These are phyloP conservation scores for Orcinus orca DNA, from an alignment of 2,113 vertebrate genomes.

Conservation along the genomic window DNA sequence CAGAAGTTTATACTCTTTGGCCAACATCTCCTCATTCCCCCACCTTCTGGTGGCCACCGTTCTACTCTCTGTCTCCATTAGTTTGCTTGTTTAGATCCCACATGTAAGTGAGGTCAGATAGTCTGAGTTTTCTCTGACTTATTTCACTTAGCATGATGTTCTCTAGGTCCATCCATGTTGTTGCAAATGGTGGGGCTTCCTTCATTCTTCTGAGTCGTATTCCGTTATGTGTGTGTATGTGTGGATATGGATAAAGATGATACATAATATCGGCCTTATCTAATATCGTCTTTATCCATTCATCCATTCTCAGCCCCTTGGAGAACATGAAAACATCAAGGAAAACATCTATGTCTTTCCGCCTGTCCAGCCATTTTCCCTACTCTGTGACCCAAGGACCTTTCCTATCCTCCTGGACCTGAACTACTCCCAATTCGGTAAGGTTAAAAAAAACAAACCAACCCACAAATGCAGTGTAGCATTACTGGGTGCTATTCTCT, in stretches of 20 bases:
- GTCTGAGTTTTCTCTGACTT: not conserved
- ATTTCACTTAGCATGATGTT: not conserved
- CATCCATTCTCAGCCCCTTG: not conserved
- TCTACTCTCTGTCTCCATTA: not conserved
- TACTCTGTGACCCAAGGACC: not conserved
- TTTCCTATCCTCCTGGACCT: not conserved
- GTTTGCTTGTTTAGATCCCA: not conserved
- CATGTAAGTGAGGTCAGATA: fast-evolving
- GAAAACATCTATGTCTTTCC: not conserved
- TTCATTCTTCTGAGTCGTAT: not conserved
- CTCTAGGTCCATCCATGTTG: not conserved
- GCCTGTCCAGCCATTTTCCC: not conserved
- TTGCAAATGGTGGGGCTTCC: fast-evolving
- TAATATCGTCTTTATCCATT: not conserved
- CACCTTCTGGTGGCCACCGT: not conserved
- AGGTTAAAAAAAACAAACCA: not conserved
- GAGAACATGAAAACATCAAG: not conserved
- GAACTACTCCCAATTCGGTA: not conserved
- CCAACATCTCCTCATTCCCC: not conserved
- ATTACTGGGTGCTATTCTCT: not conserved
- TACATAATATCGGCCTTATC: too few relatives aligned
- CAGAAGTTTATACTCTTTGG: not conserved
- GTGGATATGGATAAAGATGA: not conserved
- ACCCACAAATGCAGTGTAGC: too few relatives aligned
- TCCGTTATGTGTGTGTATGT: fast-evolving